phyloP scores from a whole-genome alignment of 1,140 invertebrate species.

The Meloidogyne chitwoodi region DNA sequence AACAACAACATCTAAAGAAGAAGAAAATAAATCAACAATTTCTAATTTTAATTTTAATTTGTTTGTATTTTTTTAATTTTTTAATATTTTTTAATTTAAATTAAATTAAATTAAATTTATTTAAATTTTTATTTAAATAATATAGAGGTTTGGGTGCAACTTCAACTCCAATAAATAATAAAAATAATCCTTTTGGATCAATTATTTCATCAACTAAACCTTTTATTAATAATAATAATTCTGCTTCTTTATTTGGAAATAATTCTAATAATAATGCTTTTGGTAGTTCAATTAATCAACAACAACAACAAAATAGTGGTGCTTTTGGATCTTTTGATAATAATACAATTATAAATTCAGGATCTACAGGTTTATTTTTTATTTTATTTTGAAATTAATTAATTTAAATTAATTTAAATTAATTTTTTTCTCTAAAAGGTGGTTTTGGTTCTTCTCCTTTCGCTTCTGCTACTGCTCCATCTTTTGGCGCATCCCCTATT shows the following conservation, averaged over 20 bases:
- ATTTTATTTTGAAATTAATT: no score
- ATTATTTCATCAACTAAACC: neutral
- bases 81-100: neutral
- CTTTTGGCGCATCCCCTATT: neutral
- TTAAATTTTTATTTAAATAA: neutral
- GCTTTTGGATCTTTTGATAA: conserved; percentile 1
- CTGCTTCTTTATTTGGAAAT: conserved; percentile 3
- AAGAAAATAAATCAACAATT: no score
- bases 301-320: neutral
- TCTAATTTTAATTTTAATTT: neutral
- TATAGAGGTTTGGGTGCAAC: conserved; percentile 1
- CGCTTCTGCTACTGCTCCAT: neutral
- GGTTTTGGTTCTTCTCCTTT: neutral
- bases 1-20: no score
- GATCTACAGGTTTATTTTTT: neutral
- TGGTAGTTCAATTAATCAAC: no score
- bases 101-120: no score
- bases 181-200: conserved; percentile 17
- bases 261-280: neutral
- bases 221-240: neutral
- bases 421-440: no score
- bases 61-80: no score
- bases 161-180: neutral
- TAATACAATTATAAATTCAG: neutral
- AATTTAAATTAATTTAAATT: no score